These are phyloP conservation scores for Orthosia gracilis DNA, from an alignment of 2,888 invertebrate genomes.

Conservation along the genomic window DNA sequence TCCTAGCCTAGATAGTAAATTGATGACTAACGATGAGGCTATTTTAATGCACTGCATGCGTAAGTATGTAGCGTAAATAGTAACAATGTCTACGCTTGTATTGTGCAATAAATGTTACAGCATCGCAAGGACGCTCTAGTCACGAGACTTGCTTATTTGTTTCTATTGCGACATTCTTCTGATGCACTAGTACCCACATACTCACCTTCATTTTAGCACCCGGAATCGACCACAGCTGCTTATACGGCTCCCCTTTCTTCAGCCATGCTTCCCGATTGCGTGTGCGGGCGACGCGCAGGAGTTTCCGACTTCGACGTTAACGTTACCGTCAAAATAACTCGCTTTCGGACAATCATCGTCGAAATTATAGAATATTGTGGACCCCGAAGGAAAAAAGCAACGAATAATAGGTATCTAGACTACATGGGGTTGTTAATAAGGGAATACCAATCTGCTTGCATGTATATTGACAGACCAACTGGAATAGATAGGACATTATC, in stretches of 20 bases:
- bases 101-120: constrained; percentile 42
- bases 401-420: background rate
- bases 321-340: too few species aligned
- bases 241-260: too few species aligned
- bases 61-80: constrained; percentile 3
- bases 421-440: background rate
- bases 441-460: background rate
- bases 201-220: too few species aligned
- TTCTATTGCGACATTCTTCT: background rate
- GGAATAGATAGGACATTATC: constrained; percentile 39
- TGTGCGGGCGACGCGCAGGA: too few species aligned
- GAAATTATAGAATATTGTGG: too few species aligned
- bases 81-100: constrained; percentile 7
- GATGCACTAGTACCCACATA: background rate
- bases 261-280: too few species aligned
- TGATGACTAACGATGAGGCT: background rate
- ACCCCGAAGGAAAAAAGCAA: background rate
- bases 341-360: too few species aligned
- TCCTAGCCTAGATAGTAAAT: background rate
- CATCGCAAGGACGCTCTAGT: constrained; percentile 33
- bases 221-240: too few species aligned
- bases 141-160: constrained; percentile 24
- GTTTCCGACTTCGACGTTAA: too few species aligned
- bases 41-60: background rate
- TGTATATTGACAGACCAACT: constrained; percentile 35